Evolutionary conservation across 2,888 invertebrate genomes (phyloP), one percentile per base, ranked within the genome.

Genomic region (Lithophane ornitopus): DNA sequence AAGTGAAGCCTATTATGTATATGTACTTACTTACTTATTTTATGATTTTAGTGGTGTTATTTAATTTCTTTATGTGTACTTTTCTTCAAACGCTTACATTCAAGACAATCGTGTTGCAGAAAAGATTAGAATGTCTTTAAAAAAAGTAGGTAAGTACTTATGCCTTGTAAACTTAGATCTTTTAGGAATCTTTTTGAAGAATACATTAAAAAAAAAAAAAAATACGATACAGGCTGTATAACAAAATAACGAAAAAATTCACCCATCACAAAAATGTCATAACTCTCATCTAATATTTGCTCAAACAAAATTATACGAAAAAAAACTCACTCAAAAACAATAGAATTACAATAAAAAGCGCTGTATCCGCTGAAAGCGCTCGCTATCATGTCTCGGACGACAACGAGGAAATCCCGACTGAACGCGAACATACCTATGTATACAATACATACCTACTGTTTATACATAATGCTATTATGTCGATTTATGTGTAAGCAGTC

Each of bases 401-500:
- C 89, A 84, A 82, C 91, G 93, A 94, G 94, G 94, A 94, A 94
- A 93, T 92, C 94, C 94, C 94, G 90, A 77, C 90, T 76, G 86
- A 82, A 85, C 91, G 88, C 86, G 86, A 88, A 85, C 89, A 90
- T 90, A 92, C 85, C 86, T 90, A 86, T 89, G 85, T 81, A 83
- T 75, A 82, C 62, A 88, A 73, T 89, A 84, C 74, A 81, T 86
- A 88, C 82, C 88, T 81, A 85, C 88, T 89, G 86, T 90, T 90
- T 91, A 88, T 93, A 93, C 89, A 91, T 92, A 92, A 91, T 91
- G 84, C 84, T 87, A 88, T 88, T 92, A 91, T 91, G 92, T 93
- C 90, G 92, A 94, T 94, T 94, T 94, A 94, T 93, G 92, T 91
- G 92, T 91, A 88, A 89, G 84, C 92, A 92, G 90, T 91, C 95